phyloP scores from a whole-genome alignment of 92 coral and sea anemone species.

The Plumapathes pennacea region DNA sequence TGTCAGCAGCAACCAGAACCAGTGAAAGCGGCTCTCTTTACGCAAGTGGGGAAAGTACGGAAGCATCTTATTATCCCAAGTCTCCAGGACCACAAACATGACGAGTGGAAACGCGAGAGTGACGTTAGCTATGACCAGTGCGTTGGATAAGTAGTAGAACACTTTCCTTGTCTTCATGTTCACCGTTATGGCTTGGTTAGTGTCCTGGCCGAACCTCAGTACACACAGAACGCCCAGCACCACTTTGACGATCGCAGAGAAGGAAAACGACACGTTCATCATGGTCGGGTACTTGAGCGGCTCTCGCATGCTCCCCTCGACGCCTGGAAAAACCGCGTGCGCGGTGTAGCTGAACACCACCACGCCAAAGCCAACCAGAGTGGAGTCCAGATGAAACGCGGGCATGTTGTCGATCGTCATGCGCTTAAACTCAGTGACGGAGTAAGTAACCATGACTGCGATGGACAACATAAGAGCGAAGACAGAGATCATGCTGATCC shows the following conservation, averaged over 20 bases:
- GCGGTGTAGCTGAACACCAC: constrained; percentile 39
- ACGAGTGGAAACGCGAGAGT: constrained; percentile 38
- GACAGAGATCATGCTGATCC: constrained; percentile 41
- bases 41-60: constrained; percentile 31
- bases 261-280: constrained; percentile 24
- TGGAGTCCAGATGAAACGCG: constrained; percentile 19
- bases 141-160: constrained; percentile 28
- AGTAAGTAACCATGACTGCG: constrained; percentile 18
- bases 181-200: constrained; percentile 18
- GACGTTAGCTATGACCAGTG: constrained; percentile 23
- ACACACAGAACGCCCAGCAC: constrained; percentile 13
- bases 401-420: constrained; percentile 35
- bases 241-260: constrained; percentile 14
- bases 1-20: constrained; percentile 34
- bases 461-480: constrained; percentile 22
- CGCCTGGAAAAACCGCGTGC: constrained; percentile 44
- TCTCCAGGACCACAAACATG: constrained; percentile 35
- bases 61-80: constrained; percentile 37
- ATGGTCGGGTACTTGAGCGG: constrained; percentile 32
- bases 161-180: constrained; percentile 12
- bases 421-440: constrained; percentile 15
- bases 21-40: constrained; percentile 17
- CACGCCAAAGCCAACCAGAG: constrained; percentile 26
- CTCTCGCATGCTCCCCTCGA: constrained; percentile 31
- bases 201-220: constrained; percentile 12